Evolutionary conservation across 2,888 invertebrate species (phyloP).

Genomic region (Seira musarum): DNA sequence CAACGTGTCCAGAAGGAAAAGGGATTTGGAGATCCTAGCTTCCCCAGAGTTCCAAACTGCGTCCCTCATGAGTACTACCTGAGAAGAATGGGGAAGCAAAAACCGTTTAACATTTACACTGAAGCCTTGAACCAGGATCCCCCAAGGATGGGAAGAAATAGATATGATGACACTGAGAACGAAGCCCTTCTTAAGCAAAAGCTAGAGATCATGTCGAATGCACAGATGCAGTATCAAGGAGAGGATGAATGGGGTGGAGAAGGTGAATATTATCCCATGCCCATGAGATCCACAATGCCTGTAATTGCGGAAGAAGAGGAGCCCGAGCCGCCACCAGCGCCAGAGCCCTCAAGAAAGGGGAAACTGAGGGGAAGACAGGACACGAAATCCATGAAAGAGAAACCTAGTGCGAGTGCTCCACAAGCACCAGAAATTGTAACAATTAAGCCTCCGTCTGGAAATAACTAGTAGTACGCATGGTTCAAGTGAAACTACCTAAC

Average conservation of each 20-base stretch:
- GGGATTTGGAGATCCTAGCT: slow-evolving; percentile 64
- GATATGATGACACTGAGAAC: slow-evolving; percentile 47
- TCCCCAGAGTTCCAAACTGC: slow-evolving; percentile 65
- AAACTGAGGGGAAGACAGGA: not conserved
- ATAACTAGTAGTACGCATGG: no score
- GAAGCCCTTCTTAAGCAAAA: slow-evolving; percentile 46
- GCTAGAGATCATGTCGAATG: slow-evolving; percentile 6
- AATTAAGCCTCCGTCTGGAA: no score
- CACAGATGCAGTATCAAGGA: not conserved
- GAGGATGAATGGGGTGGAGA: slow-evolving; percentile 20
- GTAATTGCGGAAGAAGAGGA: not conserved
- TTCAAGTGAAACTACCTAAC: no score
- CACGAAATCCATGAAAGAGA: not conserved
- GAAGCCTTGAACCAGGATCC: slow-evolving; percentile 56
- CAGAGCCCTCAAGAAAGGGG: no score
- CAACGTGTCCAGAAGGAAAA: slow-evolving; percentile 55
- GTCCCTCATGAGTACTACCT: slow-evolving; percentile 64
- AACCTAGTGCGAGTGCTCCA: no score
- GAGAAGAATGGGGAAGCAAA: slow-evolving; percentile 55
- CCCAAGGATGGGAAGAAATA: slow-evolving; percentile 25
- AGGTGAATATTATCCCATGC: not conserved
- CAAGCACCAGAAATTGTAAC: no score
- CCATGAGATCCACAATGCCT: no score
- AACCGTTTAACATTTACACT: slow-evolving; percentile 61
- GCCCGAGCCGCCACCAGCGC: no score